A percentile compares a stretch with the other conserved stretches of the same genome.
These are phyloP conservation scores for Sterna hirundo DNA, from an alignment of 2,113 vertebrate genomes.

Conservation along the genomic window DNA sequence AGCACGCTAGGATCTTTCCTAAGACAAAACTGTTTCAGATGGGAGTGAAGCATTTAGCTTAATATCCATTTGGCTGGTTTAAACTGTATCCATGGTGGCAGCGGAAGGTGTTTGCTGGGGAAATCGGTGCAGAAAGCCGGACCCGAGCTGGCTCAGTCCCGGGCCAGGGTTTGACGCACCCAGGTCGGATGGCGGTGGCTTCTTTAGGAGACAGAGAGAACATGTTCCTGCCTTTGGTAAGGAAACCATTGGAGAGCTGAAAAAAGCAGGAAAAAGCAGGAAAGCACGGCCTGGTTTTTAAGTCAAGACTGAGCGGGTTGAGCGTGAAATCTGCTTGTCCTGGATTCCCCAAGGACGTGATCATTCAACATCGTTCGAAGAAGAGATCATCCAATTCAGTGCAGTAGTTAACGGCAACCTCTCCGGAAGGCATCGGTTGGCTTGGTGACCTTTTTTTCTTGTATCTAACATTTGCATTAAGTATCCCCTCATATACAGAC, in stretches of 20 bases:
- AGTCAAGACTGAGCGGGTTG: neutral
- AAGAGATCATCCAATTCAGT: neutral
- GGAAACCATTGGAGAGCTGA: neutral
- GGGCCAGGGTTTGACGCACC: neutral
- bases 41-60: neutral
- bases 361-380: neutral
- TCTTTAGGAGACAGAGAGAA: neutral
- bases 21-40: neutral
- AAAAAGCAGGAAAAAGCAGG: neutral
- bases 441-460: neutral
- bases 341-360: neutral
- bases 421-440: neutral
- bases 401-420: neutral
- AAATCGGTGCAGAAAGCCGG: neutral
- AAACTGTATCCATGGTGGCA: neutral
- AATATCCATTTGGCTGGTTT: neutral
- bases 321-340: neutral
- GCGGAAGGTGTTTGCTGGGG: fast-evolving
- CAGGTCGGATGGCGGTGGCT: neutral
- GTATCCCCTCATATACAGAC: neutral
- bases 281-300: neutral
- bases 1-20: too few relatives aligned
- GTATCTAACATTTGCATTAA: neutral
- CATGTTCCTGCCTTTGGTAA: neutral
- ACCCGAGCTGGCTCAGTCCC: neutral